These are phyloP conservation scores for Heliocidaris erythrogramma DNA, from an alignment of 35 echinoderm and acorn worm genomes.

Conservation along the genomic window DNA sequence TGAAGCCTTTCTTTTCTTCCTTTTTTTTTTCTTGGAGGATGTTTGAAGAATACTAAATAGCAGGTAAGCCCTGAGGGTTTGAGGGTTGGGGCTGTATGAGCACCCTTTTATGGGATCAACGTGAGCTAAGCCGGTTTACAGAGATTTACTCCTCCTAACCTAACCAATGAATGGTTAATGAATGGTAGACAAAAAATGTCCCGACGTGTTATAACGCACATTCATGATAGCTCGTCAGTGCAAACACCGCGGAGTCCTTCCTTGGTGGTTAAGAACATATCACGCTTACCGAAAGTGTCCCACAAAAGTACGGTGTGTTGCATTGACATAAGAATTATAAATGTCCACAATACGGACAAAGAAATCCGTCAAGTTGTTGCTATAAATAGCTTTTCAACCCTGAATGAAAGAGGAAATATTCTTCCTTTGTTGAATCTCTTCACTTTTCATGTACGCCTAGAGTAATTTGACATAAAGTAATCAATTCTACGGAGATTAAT, in stretches of 20 bases:
- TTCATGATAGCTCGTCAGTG: not conserved
- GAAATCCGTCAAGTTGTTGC: not conserved
- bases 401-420: not conserved
- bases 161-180: constrained; percentile 41
- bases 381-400: not conserved
- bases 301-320: not conserved
- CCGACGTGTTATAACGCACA: constrained; percentile 23
- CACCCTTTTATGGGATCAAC: constrained; percentile 30
- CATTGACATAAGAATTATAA: not conserved
- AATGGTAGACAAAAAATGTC: constrained; percentile 15
- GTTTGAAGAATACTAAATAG: not conserved
- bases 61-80: not conserved
- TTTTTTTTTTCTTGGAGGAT: not conserved
- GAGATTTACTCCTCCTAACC: constrained; percentile 21
- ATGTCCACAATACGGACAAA: not conserved
- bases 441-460: too few species aligned
- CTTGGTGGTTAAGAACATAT: not conserved
- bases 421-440: not conserved
- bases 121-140: constrained; percentile 36
- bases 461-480: too few species aligned
- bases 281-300: not conserved
- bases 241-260: not conserved
- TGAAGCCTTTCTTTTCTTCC: not conserved
- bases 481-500: too few species aligned
- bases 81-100: not conserved